Conservation (phyloP, 1,140 invertebrate species). For the Pomacea maculata region DNA sequence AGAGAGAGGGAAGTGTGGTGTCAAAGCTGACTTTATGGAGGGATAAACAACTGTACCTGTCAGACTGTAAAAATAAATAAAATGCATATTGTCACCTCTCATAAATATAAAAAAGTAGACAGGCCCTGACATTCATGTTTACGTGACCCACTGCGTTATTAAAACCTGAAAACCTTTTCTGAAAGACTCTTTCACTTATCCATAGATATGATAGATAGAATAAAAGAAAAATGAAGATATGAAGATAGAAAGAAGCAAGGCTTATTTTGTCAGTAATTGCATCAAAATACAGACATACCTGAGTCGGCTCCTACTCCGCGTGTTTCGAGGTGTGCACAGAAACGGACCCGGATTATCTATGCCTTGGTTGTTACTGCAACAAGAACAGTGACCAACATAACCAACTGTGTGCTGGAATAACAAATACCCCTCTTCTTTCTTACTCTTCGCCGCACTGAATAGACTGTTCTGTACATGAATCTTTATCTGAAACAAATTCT, state of each 20-base stretch:
- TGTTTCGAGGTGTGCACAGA: constrained; percentile 46
- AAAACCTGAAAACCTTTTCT: neutral
- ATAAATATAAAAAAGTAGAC: neutral
- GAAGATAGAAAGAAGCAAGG: no score
- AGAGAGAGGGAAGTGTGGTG: neutral
- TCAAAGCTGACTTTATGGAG: neutral
- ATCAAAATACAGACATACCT: constrained; percentile 20
- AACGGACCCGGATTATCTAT: constrained; percentile 36
- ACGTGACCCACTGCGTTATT: neutral
- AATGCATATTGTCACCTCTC: neutral
- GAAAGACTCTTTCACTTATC: neutral
- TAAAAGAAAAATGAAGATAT: no score
- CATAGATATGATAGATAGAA: neutral
- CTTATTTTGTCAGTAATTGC: no score
- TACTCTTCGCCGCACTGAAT: no score
- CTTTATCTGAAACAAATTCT: neutral
- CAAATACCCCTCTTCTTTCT: neutral
- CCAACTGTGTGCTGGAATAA: neutral
- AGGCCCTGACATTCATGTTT: neutral
- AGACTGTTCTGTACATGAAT: no score
- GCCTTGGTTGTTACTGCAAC: neutral
- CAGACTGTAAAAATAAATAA: neutral
- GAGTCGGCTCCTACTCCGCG: constrained; percentile 21
- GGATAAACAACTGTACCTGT: constrained; percentile 11
- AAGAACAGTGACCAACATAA: neutral